Conservation (phyloP, 2,888 invertebrate species). For the Alsophila aescularia region DNA sequence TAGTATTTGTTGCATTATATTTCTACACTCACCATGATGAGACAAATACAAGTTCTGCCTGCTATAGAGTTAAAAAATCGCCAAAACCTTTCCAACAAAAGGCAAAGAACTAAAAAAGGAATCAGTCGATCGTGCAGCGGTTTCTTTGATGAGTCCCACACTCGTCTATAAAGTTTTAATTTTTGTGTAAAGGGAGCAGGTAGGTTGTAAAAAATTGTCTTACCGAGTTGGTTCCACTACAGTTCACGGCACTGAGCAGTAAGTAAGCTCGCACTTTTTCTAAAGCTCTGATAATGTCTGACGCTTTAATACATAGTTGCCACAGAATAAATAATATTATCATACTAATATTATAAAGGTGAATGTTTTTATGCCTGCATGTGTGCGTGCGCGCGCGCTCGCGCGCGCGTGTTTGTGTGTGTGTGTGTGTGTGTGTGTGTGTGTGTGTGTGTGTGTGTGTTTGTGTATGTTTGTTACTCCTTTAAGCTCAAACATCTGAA, state of each 20-base stretch:
- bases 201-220: constrained; percentile 74
- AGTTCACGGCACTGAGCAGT: not conserved
- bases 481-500: too few species aligned
- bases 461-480: too few species aligned
- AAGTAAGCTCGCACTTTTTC: not conserved
- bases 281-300: not conserved
- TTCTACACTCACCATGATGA: not conserved
- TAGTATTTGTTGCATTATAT: not conserved
- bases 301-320: not conserved
- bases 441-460: too few species aligned
- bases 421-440: too few species aligned
- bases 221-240: constrained; percentile 36
- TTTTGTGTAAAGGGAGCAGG: constrained; percentile 68
- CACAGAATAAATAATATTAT: too few species aligned
- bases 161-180: constrained; percentile 70
- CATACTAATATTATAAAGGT: too few species aligned
- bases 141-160: constrained; percentile 66
- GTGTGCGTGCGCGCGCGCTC: too few species aligned
- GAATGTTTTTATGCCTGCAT: too few species aligned
- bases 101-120: constrained; percentile 29
- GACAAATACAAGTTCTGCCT: not conserved
- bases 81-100: constrained; percentile 32
- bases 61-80: constrained; percentile 22
- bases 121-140: constrained; percentile 47
- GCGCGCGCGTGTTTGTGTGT: too few species aligned